Evolutionary conservation across 37 sponge, comb jelly and placozoan species (phyloP).

Genomic region (Lycopodina hypogea): DNA sequence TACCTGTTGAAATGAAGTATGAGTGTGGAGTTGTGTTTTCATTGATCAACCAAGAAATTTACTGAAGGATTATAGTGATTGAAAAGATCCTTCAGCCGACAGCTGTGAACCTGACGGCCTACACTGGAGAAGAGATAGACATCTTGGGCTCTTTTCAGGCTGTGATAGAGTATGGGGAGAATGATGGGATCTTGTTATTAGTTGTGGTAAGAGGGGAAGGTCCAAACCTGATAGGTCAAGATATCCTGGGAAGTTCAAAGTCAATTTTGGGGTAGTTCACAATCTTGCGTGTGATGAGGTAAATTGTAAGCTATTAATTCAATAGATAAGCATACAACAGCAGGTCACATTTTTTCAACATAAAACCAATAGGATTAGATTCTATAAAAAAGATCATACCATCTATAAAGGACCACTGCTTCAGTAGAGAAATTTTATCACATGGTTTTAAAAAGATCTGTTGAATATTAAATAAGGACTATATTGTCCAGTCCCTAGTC

Average conservation of each 20-base stretch:
- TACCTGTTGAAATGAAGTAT: conserved; percentile 31
- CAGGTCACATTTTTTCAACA: no score
- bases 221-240: conserved; percentile 38
- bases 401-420: no score
- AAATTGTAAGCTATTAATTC: not conserved
- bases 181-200: not conserved
- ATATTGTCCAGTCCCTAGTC: no score
- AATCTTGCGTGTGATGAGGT: not conserved
- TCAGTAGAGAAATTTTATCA: no score
- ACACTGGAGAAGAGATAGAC: no score
- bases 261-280: no score
- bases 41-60: conserved; percentile 15
- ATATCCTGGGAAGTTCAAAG: conserved; percentile 18
- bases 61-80: not conserved
- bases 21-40: conserved; percentile 45
- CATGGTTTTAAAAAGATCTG: no score
- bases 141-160: no score
- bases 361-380: no score
- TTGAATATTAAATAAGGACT: no score
- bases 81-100: conserved; percentile 2
- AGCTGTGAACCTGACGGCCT: no score
- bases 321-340: conserved; percentile 7
- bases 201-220: conserved; percentile 39
- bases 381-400: no score
- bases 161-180: not conserved